Conservation (phyloP, 2,888 invertebrate species). For the Tribolium freemani region DNA sequence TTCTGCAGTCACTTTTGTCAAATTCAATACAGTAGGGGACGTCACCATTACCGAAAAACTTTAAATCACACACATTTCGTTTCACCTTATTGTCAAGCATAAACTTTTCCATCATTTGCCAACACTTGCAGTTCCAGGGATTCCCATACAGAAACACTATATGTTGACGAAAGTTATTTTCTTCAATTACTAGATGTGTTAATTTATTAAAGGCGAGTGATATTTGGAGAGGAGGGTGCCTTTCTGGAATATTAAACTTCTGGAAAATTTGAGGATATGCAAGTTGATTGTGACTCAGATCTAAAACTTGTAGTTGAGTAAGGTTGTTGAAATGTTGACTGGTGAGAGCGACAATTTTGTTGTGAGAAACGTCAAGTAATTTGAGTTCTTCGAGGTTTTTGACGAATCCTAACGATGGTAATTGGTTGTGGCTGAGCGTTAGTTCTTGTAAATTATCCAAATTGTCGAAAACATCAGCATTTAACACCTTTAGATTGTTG, state of each 20-base stretch:
- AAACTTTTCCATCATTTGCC: too few relatives aligned
- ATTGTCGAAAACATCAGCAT: neutral
- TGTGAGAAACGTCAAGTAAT: neutral
- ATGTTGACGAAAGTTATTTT: neutral
- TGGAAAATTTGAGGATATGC: neutral
- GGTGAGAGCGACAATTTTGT: neutral
- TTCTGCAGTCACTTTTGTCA: neutral
- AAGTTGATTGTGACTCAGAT: neutral
- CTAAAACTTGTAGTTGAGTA: neutral
- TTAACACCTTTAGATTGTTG: neutral
- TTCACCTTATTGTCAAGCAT: neutral
- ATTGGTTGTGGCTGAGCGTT: conserved; percentile 4
- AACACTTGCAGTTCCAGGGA: conserved; percentile 1
- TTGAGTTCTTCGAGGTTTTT: neutral
- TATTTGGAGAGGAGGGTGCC: neutral
- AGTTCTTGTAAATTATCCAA: conserved; percentile 7
- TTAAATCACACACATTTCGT: neutral
- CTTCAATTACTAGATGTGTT: neutral
- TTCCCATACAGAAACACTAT: neutral
- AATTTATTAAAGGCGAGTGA: neutral
- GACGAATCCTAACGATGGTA: neutral
- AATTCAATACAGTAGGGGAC: neutral
- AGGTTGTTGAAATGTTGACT: neutral
- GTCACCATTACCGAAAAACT: neutral
- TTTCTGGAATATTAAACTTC: neutral